Evolutionary conservation across 2,113 vertebrate genomes (phyloP).

Genomic region (Gadus chalcogrammus): DNA sequence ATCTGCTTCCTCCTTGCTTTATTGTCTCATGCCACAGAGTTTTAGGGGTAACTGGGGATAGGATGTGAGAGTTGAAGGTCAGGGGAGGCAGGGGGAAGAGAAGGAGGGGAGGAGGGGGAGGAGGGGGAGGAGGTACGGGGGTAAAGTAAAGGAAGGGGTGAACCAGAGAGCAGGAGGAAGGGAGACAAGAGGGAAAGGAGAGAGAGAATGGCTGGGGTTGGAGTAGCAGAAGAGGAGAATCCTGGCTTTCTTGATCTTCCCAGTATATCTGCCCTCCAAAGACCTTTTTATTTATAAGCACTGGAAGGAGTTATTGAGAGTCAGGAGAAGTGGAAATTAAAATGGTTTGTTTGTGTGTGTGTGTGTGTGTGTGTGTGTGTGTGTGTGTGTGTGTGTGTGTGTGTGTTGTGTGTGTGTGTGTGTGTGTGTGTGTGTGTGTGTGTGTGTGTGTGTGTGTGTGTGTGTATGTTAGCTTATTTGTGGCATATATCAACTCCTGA

Average conservation of each 20-base stretch:
- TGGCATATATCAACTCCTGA: background rate
- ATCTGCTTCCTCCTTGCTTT: conserved; percentile 20
- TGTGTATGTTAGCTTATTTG: background rate
- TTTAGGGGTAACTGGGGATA: conserved; percentile 38
- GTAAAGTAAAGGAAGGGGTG: background rate
- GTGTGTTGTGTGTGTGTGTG: too few relatives aligned
- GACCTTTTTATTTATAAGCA: conserved; percentile 59
- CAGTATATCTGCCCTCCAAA: conserved; percentile 52
- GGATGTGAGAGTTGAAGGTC: conserved; percentile 51
- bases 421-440: too few relatives aligned
- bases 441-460: too few relatives aligned
- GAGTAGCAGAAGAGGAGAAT: conserved; percentile 37
- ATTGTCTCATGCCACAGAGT: conserved; percentile 30
- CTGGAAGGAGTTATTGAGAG: conserved; percentile 37
- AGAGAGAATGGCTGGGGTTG: conserved; percentile 3
- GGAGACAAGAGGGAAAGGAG: background rate
- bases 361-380: conserved; percentile 32
- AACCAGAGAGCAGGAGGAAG: background rate
- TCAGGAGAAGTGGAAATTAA: conserved; percentile 57
- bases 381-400: background rate
- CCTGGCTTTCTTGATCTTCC: conserved; percentile 59
- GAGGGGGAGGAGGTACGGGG: conserved; percentile 3
- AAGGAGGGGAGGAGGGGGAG: background rate
- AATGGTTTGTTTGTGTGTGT: conserved; percentile 28
- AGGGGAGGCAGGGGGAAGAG: background rate